Percentiles rank a stretch among this genome's conserved stretches.
phyloP scores from a whole-genome alignment of 2,888 invertebrate species.

The Drosophila peninsularis region DNA sequence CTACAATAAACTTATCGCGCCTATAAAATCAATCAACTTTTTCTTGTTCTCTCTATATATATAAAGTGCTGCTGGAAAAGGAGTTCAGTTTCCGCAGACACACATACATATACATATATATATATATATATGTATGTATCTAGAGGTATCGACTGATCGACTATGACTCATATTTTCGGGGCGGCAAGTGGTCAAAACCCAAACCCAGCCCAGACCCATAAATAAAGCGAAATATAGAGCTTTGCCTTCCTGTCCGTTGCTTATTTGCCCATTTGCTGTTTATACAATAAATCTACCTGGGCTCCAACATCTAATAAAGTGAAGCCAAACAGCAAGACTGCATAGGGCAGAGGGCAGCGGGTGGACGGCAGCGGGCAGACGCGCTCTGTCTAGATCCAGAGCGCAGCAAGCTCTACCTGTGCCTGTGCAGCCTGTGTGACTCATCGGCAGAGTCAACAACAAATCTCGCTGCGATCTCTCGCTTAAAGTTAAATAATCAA shows the following conservation, averaged over 20 bases:
- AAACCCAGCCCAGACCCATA: conserved; percentile 60
- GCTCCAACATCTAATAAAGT: conserved; percentile 60
- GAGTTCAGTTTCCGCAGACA: conserved; percentile 70
- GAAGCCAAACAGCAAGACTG: conserved; percentile 44
- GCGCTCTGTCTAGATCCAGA: conserved; percentile 17
- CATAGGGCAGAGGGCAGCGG: conserved; percentile 2
- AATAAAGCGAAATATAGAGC: conserved; percentile 61
- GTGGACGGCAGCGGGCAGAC: conserved; percentile 14
- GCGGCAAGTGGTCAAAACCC: conserved; percentile 62
- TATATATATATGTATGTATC: conserved; percentile 18
- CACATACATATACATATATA: conserved; percentile 30
- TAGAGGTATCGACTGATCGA: conserved; percentile 20
- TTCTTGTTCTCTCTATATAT: conserved; percentile 30
- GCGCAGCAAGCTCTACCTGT: conserved; percentile 37
- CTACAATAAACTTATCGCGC: conserved; percentile 71
- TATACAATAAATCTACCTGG: conserved; percentile 77
- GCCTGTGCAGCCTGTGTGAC: conserved; percentile 51
- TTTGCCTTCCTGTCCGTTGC: conserved; percentile 43
- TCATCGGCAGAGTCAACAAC: conserved; percentile 43
- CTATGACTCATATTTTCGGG: conserved; percentile 63
- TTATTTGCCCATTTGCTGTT: conserved; percentile 69
- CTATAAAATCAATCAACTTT: conserved; percentile 76
- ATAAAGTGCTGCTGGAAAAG: conserved; percentile 63
- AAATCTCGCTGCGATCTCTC: conserved; percentile 25
- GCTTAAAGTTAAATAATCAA: conserved; percentile 53